phyloP scores from a whole-genome alignment of 2,113 vertebrate genomes.

The Muntiacus reevesi region DNA sequence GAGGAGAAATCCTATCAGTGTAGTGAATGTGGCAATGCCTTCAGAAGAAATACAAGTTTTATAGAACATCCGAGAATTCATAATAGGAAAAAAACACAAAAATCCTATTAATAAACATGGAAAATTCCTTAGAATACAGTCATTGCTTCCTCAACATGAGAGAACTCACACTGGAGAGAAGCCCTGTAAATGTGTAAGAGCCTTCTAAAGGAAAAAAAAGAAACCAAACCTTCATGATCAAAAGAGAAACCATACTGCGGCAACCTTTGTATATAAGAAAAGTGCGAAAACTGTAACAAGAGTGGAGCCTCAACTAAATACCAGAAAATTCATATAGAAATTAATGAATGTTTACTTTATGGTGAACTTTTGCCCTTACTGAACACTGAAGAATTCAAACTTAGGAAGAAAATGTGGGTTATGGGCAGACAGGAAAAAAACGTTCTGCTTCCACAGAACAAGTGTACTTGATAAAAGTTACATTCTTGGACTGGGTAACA shows the following conservation, averaged over 20 bases:
- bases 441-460: background rate
- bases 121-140: background rate
- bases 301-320: background rate
- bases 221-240: background rate
- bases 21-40: background rate
- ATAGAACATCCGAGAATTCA: background rate
- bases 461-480: background rate
- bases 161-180: background rate
- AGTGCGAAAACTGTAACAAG: background rate
- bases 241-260: background rate
- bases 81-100: background rate
- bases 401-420: background rate
- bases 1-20: background rate
- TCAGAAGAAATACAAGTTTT: constrained; percentile 1
- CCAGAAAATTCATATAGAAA: background rate
- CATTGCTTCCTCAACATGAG: background rate
- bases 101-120: background rate
- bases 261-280: background rate
- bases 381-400: background rate
- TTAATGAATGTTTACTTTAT: background rate
- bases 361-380: background rate
- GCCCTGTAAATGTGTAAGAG: background rate
- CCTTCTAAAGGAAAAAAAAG: background rate
- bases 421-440: background rate
- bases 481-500: background rate